Evolutionary conservation across 2,113 vertebrate genomes (phyloP), one percentile per base, ranked within the genome.

Genomic region (Piaya cayana): DNA sequence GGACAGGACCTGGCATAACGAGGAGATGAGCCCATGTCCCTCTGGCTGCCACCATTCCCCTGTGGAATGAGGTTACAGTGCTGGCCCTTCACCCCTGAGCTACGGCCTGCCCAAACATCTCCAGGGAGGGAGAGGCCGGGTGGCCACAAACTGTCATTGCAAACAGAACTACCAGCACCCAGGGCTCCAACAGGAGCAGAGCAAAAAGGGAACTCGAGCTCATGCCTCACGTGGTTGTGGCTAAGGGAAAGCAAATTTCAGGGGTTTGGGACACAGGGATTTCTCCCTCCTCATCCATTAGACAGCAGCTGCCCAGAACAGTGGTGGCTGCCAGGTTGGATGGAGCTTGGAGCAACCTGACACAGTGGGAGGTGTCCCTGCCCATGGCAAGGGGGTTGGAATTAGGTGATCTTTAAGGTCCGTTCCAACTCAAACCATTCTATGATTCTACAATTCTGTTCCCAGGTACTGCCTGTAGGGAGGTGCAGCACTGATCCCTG

Each of bases 21-120:
- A 39, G 43, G 25, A 77, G 82, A 26, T 9, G 34, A n/a, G 45
- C 18, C 14, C 0, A 0, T 8, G 11, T 69, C 27, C 56, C 67
- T 43, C 37, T 3, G 0, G 12, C 52, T 49, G 8, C 45, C 34
- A 37, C n/a, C 15, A 9, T 5, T 58, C 20, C 42, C 25, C 8
- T 15, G 4, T 0, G 32, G 34, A 39, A 17, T 4, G 32, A 60
- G 16, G 6, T 4, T 11, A 22, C 25, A 37, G 1, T 0, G 3
- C 72, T 29, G 43, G 8, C 6, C 16, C 56, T 37, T 29, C 15
- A 7, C 18, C 37, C 23, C 47, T 4, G 9, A 32, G 39, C 30
- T 19, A 11, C 45, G 5, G 14, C 59, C 59, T 18, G 23, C 47
- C 65, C n/a, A 21, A 3, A 16, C 1, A 2, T 18, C 50, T 22